Base-by-base conservation (phyloP, 53 echinoderm and acorn worm genomes). In the Pentamera pediparva region DNA sequence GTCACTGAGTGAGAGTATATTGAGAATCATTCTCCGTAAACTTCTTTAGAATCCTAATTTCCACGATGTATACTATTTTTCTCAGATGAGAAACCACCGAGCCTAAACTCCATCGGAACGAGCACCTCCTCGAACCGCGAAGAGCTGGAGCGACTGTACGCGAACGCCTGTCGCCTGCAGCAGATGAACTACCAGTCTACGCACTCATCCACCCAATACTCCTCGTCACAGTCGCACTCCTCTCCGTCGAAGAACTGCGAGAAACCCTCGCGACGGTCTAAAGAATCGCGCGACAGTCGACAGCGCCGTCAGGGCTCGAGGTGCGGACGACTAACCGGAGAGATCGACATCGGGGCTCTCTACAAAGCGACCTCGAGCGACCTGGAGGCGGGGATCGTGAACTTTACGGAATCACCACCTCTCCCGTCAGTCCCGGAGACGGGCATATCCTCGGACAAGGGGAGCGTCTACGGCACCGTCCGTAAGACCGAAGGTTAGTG, bases 341-440 rank as follows among this genome's bases (percentile, higher is more conserved):
- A 79, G 40, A 56, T 56, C 32, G 69, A 63, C 55, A 69, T 61
- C 32, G 63, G 52, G 15, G 75, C 70, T 31, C 76, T 53, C 56
- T 58, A 56, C 52, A 78, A 57, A 56, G 80, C 82, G 2, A 92
- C 89, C 29, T 81, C 82, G n/a, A 98, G 98, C 37, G 98, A 98
- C 62, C 57, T 98, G 6, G 98, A 98, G 47, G 85, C 79, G 8
- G 98, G 98, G 9, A 92, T 92, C 31, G 48, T 87, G 15, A 60
- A 84, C 54, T 88, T 91, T 36, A 91, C 91, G 13, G 88, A 88
- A 5, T 88, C 91, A 2, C 88, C 92, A 8, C 89, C 92, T 2
- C 48, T 91, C 41, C 87, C 86, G 1, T 84, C 84, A 15, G 89
- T 93, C 20, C 89, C 86, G 0, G 93, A 93, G 65, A 76, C 57